Evolutionary conservation across 2,797 vertebrate species (phyloP), one percentile per base, ranked within the genome.

Genomic region (Pygocentrus nattereri): DNA sequence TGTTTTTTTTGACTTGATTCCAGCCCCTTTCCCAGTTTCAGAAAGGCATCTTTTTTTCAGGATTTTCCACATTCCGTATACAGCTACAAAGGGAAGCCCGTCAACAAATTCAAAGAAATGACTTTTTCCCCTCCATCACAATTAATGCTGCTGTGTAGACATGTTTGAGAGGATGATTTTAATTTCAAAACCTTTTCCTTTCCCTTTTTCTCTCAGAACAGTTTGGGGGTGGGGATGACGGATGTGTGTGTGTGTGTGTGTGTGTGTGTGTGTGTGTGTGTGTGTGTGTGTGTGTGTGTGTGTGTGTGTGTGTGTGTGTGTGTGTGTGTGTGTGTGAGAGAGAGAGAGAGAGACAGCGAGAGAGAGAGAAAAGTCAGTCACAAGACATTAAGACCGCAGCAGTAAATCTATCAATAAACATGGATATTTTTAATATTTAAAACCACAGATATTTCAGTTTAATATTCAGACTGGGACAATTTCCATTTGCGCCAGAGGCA

Each of bases 11-110:
- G 85, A 86, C 82, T 85, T 71, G 82, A 71, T 85, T 87, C 73
- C 89, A 87, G 83, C 82, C 87, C 86, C 68, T 84, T 82, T 61
- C 85, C 77, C 86, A 80, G 59, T 81, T 75, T 82, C 74, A 69
- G 78, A 82, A 89, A 91, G 86, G 87, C 88, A 85, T 83, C 85
- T 78, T 85, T 77, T n/a, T 77, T 50, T 61, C 34, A 83, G 75
- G 62, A 31, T 12, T 30, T n/a, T 65, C 31, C 76, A 79, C 73
- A 77, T 72, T 38, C 62, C 76, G 77, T 74, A 78, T 70, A 23
- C 25, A 77, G 80, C 86, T 87, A 85, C 74, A 84, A 85, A 86
- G 84, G 81, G 38, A 85, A 78, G 78, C 83, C 82, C 68, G 80
- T 86, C 73, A 82, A 12, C 50, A n/a, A 31, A 34, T 31, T 67